Evolutionary conservation across 2,113 vertebrate genomes (phyloP).

Genomic region (Rhinogobius similis): DNA sequence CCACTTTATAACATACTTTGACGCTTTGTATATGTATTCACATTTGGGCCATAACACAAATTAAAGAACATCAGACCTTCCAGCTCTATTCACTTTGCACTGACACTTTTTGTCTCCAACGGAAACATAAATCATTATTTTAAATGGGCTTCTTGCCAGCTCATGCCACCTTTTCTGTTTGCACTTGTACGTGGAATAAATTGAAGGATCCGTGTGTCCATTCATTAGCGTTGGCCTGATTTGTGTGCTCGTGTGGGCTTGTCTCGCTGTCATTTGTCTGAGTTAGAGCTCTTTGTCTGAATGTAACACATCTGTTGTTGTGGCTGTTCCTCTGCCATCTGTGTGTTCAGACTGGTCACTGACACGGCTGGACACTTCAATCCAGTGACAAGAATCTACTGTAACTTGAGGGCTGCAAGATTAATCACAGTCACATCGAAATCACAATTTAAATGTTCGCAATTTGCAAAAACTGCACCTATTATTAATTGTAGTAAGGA

Average conservation of each 20-base stretch:
- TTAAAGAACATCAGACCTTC: background rate
- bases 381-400: conserved; percentile 46
- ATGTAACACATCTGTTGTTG: conserved; percentile 45
- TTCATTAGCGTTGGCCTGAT: background rate
- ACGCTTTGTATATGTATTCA: background rate
- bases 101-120: background rate
- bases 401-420: conserved; percentile 16
- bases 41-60: background rate
- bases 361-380: conserved; percentile 38
- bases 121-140: background rate
- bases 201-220: background rate
- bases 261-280: conserved; percentile 5
- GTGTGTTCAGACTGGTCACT: conserved; percentile 54
- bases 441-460: background rate
- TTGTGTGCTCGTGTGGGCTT: conserved; percentile 11
- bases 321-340: conserved; percentile 42
- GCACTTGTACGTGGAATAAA: background rate
- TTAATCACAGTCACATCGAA: background rate
- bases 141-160: background rate
- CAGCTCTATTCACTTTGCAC: background rate
- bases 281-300: conserved; percentile 36
- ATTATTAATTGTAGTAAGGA: too few species aligned
- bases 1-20: background rate
- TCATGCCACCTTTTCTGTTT: background rate
- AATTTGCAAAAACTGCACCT: too few species aligned